These are phyloP conservation scores for Iguana delicatissima DNA, from an alignment of 2,797 vertebrate species.

Conservation along the genomic window DNA sequence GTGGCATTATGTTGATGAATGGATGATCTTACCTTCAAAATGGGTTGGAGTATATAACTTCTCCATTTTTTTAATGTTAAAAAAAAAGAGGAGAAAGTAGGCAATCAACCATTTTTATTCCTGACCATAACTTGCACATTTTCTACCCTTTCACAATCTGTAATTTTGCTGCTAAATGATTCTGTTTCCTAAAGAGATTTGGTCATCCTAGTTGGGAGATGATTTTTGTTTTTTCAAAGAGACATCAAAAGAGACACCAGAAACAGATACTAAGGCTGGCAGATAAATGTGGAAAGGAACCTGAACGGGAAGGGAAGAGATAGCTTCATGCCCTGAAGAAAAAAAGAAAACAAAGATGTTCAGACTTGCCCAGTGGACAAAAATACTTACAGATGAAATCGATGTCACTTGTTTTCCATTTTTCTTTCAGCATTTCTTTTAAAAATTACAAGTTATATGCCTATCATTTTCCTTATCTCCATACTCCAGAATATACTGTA, in stretches of 20 bases:
- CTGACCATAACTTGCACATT: background rate
- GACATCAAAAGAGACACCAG: background rate
- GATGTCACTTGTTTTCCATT: background rate
- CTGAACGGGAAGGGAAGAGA: background rate
- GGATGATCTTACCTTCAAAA: too few species aligned
- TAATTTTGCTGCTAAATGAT: background rate
- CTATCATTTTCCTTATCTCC: background rate
- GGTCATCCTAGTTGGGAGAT: background rate
- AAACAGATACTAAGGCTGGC: background rate
- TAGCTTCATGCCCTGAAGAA: background rate
- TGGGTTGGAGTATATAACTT: too few species aligned
- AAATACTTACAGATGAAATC: background rate
- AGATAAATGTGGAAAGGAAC: too few species aligned
- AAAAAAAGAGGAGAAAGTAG: too few species aligned
- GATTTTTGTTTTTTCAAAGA: background rate
- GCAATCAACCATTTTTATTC: too few species aligned
- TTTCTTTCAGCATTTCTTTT: background rate
- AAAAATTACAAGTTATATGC: background rate
- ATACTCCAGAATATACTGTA: background rate
- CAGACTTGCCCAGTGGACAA: too few species aligned
- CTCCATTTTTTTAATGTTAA: too few species aligned
- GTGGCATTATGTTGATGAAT: too few species aligned
- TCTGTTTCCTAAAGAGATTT: background rate
- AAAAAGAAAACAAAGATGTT: background rate
- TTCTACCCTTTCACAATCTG: background rate